Evolutionary conservation across 1,140 invertebrate genomes (phyloP), one percentile per base, ranked within the genome.

Genomic region (Scaptomyza montana): DNA sequence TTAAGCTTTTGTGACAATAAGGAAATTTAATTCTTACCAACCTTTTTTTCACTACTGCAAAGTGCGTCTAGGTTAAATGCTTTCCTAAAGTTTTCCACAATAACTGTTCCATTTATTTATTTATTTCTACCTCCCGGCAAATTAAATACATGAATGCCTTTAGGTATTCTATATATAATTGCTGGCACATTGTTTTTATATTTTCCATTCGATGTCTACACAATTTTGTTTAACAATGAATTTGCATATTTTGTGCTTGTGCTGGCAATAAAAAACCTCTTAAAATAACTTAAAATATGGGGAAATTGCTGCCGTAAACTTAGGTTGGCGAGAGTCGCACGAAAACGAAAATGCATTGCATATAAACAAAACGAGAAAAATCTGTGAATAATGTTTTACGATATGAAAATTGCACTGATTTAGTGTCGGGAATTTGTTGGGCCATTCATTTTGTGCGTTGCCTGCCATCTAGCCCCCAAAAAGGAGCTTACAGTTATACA

Each of bases 341-440:
- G 46, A 55, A 21, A 59, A 45, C 47, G 59, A 56, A 61, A 78
- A 64, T 84, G 72, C 67, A 84, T 85, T 77, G 65, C 68, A 75
- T 73, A 85, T 80, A 85, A 85, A 85, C 77, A 85, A 85, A 76
- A 64, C 43, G 51, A 50, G 63, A 41, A 72, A 66, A 72, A 66
- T 60, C 77, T 62, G 80, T 85, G 80, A 85, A 78, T 85, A 85
- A 85, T 85, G 80, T 77, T 68, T 71, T 73, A 50, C 70, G 80
- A 85, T 85, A 85, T 79, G 80, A 77, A 78, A 85, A 85, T 74
- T 77, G 77, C 80, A 85, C 82, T 81, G 81, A 78, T 87, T 87
- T 81, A 87, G 70, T 76, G 71, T 33, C 49, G 49, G 47, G 63
- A 74, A 85, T 85, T 80, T 77, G 64, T 61, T 64, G 57, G 45